These are phyloP conservation scores for Lamellibrachia columna DNA, from an alignment of 2,888 invertebrate genomes.

Conservation along the genomic window DNA sequence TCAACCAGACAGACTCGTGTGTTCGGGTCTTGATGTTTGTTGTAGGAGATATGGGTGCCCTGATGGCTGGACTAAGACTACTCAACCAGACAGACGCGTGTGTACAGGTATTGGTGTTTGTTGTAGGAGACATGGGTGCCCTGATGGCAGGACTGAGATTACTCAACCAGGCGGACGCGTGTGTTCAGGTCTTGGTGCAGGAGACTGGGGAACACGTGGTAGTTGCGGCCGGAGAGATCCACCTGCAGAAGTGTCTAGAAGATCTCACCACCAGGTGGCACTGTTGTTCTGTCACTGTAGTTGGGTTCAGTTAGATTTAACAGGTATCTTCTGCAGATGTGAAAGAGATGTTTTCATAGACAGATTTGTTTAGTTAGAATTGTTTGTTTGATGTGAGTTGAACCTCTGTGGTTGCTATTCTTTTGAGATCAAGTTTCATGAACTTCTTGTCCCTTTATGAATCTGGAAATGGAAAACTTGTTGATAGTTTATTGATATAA, in stretches of 20 bases:
- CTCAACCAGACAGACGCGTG: no score
- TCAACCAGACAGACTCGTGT: no score
- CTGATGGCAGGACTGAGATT: conserved; percentile 77
- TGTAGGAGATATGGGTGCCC: no score
- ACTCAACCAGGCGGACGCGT: conserved; percentile 93
- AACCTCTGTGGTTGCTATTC: neutral
- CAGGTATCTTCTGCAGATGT: neutral
- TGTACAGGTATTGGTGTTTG: neutral
- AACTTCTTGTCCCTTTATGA: no score
- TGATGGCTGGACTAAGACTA: no score
- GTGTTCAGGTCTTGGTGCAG: conserved; percentile 79
- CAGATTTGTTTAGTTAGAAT: neutral
- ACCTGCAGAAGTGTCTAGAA: conserved; percentile 92
- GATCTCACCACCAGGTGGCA: conserved; percentile 74
- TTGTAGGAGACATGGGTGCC: conserved; percentile 74
- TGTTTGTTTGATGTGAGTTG: neutral
- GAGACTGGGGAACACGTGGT: conserved; percentile 95
- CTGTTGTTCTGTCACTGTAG: neutral
- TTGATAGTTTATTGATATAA: neutral
- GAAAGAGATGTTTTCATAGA: neutral
- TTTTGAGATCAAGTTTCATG: neutral
- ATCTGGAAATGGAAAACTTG: no score
- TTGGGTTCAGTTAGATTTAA: neutral
- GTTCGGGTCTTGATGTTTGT: no score
- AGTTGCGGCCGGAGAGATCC: conserved; percentile 95